Evolutionary conservation across 1,140 invertebrate species (phyloP), one percentile per base, ranked within the genome.

Genomic region (Potamilus streckersoni): DNA sequence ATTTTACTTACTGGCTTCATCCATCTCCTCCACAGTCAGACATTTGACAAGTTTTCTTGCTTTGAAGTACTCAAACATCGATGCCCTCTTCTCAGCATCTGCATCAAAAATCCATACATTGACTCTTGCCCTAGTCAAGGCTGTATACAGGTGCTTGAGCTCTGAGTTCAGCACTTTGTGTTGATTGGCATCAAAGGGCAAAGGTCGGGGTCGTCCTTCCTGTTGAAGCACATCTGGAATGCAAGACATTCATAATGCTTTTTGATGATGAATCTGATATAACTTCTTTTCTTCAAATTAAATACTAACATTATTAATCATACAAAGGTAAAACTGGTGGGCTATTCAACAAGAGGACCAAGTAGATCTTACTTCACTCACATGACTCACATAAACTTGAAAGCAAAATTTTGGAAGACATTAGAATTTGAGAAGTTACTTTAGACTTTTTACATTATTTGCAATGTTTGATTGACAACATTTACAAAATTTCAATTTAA

Each of bases 81-180:
- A 84, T 16, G 73, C 71, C 12, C 84, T 55, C 23, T 82, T 81
- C 31, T 82, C 79, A 15, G 69, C 69, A 62, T 80, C 79, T 60
- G 82, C 79, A 73, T 86, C 85, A 82, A 85, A 86, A 14, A 86
- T 81, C 84, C 83, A 86, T 13, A 86, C 82, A 72, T 86, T 84
- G 19, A 83, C 82, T 20, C 84, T 61, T 8, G 85, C 85, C 49
- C 84, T 20, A 1, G 85, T 86, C 58, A 86, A 23, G 15, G 85
- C 85, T 17, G 85, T 86, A 74, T 86, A 86, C 59, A 86, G 66
- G 16, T 83, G 77, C 61, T 86, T 86, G 27, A 86, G 74, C 74
- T 88, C 87, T 2, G 86, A 86, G 69, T 86, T 88, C 60, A 89
- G 76, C 58, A 89, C 74, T 63, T 88, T 88, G 79, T 89, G 87